Base-by-base conservation (phyloP, 2,113 vertebrate species). In the Noctilio leporinus region DNA sequence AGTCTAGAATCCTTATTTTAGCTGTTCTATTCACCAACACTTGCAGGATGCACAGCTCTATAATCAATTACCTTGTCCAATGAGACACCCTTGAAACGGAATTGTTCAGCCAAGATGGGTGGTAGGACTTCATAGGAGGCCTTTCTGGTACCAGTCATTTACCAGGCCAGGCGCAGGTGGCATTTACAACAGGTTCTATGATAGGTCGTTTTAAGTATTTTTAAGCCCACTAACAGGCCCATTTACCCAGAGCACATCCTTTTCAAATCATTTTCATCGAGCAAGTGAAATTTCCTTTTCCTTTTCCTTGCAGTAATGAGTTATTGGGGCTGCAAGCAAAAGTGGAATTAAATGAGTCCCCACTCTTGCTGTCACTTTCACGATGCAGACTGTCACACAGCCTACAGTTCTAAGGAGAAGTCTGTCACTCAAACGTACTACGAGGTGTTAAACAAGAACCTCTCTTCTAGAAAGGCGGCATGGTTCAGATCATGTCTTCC, bases 341-440 rank as follows among this genome's bases (percentile, higher is more conserved):
- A 84, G 88, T n/a, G 69, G 86, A 92, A 93, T 90, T 93, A 96
- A 97, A 95, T 91, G 47, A 91, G 84, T 92, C 47, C 69, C 53
- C 53, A 40, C 70, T 35, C 51, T 43, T 81, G 70, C 77, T 97
- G 91, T 96, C 91, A 91, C 76, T 91, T 87, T 45, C 12, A 24
- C 78, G 95, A 95, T 78, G 59, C 38, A 69, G 2, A 82, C 72
- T 95, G 97, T 93, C 93, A 95, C 80, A 55, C 59, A 84, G 93
- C 75, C 92, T 85, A 77, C 93, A 78, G 47, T 64, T 85, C 87
- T 57, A 64, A 87, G 70, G 81, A 89, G 89, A 96, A 86, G 78
- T 19, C 93, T 96, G 95, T 85, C 97, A 93, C 64, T 97, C 96
- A 97, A 65, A 92, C 62, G 38, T 65, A 70, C 72, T 78, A 47